Percentiles rank a stretch among this genome's conserved stretches.
phyloP scores from a whole-genome alignment of 2,888 invertebrate species.

The Pyralis farinalis region DNA sequence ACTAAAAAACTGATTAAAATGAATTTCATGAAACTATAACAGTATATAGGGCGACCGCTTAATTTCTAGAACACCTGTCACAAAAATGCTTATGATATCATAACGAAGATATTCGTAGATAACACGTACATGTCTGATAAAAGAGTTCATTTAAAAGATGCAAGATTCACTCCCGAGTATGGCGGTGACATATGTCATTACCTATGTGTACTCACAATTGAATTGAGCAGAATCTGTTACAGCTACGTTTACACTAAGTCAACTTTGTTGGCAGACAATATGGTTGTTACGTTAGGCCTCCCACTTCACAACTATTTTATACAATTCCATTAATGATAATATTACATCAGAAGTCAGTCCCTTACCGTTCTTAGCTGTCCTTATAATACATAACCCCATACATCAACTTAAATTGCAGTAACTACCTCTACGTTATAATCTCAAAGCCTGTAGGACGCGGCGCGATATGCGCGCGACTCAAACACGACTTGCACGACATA shows the following conservation, averaged over 20 bases:
- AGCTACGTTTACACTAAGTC: conserved; percentile 70
- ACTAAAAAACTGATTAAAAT: too few species aligned
- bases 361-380: conserved; percentile 63
- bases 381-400: conserved; percentile 72
- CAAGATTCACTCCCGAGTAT: conserved; percentile 46
- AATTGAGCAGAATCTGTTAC: conserved; percentile 74
- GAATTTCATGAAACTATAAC: too few species aligned
- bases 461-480: conserved; percentile 10
- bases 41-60: too few species aligned
- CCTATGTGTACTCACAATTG: conserved; percentile 67
- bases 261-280: conserved; percentile 71
- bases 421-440: conserved; percentile 67
- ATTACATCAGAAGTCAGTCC: conserved; percentile 76
- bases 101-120: neutral
- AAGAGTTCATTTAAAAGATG: conserved; percentile 24
- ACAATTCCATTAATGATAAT: conserved; percentile 72
- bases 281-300: conserved; percentile 64
- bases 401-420: conserved; percentile 68
- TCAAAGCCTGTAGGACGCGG: conserved; percentile 42
- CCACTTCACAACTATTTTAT: conserved; percentile 66
- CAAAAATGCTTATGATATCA: too few species aligned
- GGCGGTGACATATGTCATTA: conserved; percentile 47
- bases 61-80: too few species aligned
- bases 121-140: conserved; percentile 8
- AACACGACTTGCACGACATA: too few species aligned